These are phyloP conservation scores for Thaumatotibia leucotreta DNA, from an alignment of 1,140 invertebrate species.

Conservation along the genomic window DNA sequence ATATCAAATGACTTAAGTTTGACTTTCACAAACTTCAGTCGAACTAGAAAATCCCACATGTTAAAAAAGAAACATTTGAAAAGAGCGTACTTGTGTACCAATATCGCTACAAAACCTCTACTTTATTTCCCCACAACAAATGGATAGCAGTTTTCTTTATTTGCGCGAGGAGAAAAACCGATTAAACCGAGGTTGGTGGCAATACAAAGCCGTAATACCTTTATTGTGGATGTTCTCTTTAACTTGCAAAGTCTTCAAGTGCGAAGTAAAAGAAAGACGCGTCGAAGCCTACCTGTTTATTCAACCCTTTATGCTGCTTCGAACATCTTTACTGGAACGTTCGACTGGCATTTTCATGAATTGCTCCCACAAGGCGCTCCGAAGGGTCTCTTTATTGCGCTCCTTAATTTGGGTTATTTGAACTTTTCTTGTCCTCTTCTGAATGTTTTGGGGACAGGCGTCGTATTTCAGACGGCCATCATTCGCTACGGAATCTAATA, in stretches of 20 bases:
- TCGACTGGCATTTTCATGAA: constrained; percentile 54
- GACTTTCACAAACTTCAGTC: no score
- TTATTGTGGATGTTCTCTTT: constrained; percentile 13
- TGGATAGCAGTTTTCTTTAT: neutral
- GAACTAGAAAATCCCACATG: no score
- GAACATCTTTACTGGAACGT: constrained; percentile 43
- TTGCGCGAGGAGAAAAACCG: neutral
- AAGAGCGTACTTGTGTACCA: neutral
- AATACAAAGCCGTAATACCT: constrained; percentile 7
- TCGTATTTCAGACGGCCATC: constrained; percentile 28
- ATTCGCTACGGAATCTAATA: constrained; percentile 25
- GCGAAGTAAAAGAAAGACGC: constrained; percentile 11
- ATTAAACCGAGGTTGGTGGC: constrained; percentile 9
- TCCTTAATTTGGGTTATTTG: constrained; percentile 60
- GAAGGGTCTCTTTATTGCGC: constrained; percentile 56
- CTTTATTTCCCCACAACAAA: constrained; percentile 1
- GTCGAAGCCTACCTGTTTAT: constrained; percentile 28
- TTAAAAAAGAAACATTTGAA: no score
- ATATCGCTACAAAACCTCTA: neutral
- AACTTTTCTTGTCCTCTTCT: constrained; percentile 50
- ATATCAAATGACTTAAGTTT: no score
- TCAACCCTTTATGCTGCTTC: constrained; percentile 43
- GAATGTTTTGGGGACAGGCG: constrained; percentile 39
- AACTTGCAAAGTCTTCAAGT: constrained; percentile 10
- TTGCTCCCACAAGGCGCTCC: constrained; percentile 54